Percentiles rank a stretch among this genome's conserved stretches.
phyloP scores from a whole-genome alignment of 2,888 invertebrate genomes.

The Calameuta filiformis region DNA sequence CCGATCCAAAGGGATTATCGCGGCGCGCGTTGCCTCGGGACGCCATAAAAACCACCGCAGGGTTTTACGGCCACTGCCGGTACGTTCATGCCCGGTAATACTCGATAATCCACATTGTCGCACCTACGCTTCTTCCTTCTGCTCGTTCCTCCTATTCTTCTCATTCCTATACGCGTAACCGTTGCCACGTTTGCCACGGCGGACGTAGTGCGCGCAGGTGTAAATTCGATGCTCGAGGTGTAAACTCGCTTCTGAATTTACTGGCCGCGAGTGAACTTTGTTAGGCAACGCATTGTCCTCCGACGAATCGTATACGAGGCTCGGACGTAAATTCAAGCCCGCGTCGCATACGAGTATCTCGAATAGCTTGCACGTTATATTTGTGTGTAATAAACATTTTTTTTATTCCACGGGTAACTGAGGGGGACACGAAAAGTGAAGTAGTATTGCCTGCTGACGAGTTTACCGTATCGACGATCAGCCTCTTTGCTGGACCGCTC shows the following conservation, averaged over 20 bases:
- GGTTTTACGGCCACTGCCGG: conserved; percentile 32
- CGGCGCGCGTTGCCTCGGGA: conserved; percentile 8
- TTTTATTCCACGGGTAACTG: neutral
- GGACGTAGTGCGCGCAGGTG: neutral
- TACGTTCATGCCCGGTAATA: conserved; percentile 29
- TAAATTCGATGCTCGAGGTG: neutral
- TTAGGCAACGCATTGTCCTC: neutral
- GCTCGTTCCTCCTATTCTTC: neutral
- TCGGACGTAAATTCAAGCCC: neutral
- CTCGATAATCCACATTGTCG: conserved; percentile 37
- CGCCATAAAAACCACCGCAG: conserved; percentile 31
- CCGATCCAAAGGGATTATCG: conserved; percentile 37
- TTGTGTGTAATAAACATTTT: neutral
- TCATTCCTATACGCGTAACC: neutral
- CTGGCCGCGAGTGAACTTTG: neutral
- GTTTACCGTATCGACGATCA: conserved; percentile 8
- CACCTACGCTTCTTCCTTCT: conserved; percentile 17
- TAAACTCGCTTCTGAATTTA: neutral
- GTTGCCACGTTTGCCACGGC: neutral
- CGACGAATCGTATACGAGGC: neutral
- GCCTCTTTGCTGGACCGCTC: conserved; percentile 30
- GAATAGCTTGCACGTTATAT: neutral
- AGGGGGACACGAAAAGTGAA: neutral
- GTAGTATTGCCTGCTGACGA: neutral
- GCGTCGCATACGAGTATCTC: neutral